These are phyloP conservation scores for Drosophila koepferae DNA, from an alignment of 2,888 invertebrate species.

Conservation along the genomic window DNA sequence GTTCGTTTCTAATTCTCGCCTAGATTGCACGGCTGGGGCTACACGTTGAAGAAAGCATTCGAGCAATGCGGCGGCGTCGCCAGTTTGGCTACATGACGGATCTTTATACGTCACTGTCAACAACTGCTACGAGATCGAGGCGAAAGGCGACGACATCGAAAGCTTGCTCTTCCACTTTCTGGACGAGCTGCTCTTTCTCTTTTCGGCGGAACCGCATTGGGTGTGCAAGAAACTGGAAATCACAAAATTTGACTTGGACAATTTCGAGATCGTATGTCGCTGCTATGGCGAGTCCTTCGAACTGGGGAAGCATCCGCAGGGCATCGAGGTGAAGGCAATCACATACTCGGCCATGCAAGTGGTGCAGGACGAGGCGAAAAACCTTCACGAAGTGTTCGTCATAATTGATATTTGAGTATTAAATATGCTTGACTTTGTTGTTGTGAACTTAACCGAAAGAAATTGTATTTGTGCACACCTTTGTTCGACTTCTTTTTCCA, in stretches of 20 bases:
- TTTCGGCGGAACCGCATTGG: conserved; percentile 95
- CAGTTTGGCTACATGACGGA: conserved; percentile 99
- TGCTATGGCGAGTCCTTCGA: conserved; percentile 97
- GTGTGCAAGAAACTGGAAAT: conserved; percentile 95
- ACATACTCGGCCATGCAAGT: conserved; percentile 99
- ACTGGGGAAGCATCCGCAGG: conserved; percentile 97
- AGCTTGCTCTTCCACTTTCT: conserved; percentile 96
- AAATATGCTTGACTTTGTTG: conserved; percentile 14
- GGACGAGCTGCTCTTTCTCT: conserved; percentile 96
- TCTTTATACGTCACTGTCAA: conserved; percentile 92
- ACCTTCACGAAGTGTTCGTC: conserved; percentile 95
- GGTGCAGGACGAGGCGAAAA: conserved; percentile 89
- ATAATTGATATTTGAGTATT: conserved; percentile 95
- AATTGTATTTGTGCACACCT: conserved; percentile 42
- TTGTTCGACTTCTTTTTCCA: conserved; percentile 63
- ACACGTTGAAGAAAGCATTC: conserved; percentile 93
- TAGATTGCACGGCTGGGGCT: conserved; percentile 97
- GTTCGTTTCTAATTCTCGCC: neutral
- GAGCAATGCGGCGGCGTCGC: conserved; percentile 97
- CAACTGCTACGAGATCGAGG: conserved; percentile 92
- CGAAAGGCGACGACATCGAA: conserved; percentile 94
- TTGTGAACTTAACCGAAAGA: conserved; percentile 25
- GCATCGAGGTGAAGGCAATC: conserved; percentile 99
- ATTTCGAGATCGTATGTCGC: conserved; percentile 92
- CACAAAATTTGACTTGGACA: conserved; percentile 93